Base-by-base conservation (phyloP, 2,888 invertebrate genomes). In the Chrysomela aeneicollis region DNA sequence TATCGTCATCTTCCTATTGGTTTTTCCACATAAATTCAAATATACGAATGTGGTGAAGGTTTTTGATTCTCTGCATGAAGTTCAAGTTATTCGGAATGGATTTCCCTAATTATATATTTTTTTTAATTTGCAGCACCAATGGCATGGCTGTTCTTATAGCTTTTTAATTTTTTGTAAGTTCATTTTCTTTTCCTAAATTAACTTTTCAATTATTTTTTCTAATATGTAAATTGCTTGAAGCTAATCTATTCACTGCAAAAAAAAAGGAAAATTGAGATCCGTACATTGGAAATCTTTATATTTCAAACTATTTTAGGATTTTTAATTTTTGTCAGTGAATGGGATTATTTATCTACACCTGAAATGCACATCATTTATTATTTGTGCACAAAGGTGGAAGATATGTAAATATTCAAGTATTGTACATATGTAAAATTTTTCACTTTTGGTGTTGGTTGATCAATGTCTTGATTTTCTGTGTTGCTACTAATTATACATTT, bases 81-180 rank as follows among this genome's bases (percentile, higher is more conserved):
- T 66, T 66, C 59, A 54, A n/a, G 18, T 57, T 15, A 42, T 42
- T 15, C 12, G 15, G 15, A 42, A 42, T 57, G 51, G 52, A 50
- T 64, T 60, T 26, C 46, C 32, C 32, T 57, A 57, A 57, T 26
- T 57, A 37, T 32, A 22, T 55, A 61, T 74, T 73, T 76, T 78
- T 80, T 82, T 82, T 81, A 75, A 80, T 81, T 75, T 81, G 82
- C 82, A 81, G 81, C 80, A 80, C 77, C 78, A 79, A 75, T 77
- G 79, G 80, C 79, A 81, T 81, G 79, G 78, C 81, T 79, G 76
- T 77, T 75, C 80, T 72, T 73, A 75, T 72, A 76, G 76, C 79
- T 79, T 81, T 75, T 79, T 78, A 78, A 77, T 76, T 78, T 76
- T 76, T 79, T 81, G 81, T 81, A 81, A 81, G 81, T 82, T 80